These are phyloP conservation scores for Upupa epops DNA, from an alignment of 2,113 vertebrate genomes.

Conservation along the genomic window DNA sequence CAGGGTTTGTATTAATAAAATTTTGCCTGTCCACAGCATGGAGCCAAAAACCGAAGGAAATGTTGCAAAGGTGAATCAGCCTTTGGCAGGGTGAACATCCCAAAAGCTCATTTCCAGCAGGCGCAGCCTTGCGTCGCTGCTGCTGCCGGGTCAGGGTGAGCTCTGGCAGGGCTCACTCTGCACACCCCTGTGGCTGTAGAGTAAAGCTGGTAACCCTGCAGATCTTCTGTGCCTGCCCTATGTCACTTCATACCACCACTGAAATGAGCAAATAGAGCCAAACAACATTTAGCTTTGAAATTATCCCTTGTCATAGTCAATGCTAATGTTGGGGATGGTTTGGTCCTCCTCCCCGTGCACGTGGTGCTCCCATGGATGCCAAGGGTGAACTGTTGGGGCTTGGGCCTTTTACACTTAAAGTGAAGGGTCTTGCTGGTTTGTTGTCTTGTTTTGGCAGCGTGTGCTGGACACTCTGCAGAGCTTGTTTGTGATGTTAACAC, in stretches of 20 bases:
- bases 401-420: background rate
- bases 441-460: background rate
- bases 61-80: background rate
- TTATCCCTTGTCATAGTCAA: accelerated
- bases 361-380: background rate
- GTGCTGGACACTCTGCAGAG: background rate
- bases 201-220: background rate
- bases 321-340: background rate
- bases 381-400: accelerated
- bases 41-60: background rate
- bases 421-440: background rate
- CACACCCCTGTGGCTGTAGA: background rate
- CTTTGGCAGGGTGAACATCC: background rate
- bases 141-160: background rate
- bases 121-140: background rate
- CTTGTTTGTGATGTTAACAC: background rate
- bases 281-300: background rate
- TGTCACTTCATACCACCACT: accelerated
- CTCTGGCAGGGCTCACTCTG: background rate
- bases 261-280: background rate
- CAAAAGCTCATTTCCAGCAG: background rate
- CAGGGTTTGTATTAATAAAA: background rate
- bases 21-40: background rate
- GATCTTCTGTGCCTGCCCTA: accelerated
- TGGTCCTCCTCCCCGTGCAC: accelerated